A percentile compares a stretch with the other conserved stretches of the same genome.
phyloP scores from a whole-genome alignment of 2,113 vertebrate genomes.

The Neogobius melanostomus region DNA sequence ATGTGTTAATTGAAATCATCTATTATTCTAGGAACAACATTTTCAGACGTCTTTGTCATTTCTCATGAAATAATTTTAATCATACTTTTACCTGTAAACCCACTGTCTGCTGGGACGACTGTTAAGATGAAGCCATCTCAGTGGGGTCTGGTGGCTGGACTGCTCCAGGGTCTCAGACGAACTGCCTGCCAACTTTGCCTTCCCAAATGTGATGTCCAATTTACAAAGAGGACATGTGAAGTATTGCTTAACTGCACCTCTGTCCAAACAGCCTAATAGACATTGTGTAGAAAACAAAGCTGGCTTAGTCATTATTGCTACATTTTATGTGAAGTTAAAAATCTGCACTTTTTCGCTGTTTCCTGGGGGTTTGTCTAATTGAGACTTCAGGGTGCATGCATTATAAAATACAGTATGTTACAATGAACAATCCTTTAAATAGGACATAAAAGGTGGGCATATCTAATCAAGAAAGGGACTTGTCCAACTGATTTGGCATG shows the following conservation, averaged over 20 bases:
- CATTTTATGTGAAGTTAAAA: conserved; percentile 72
- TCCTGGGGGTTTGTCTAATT: conserved; percentile 61
- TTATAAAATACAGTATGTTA: conserved; percentile 66
- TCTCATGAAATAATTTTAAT: conserved; percentile 26
- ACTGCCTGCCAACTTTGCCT: conserved; percentile 51
- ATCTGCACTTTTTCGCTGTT: conserved; percentile 76
- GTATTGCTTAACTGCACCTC: conserved; percentile 18
- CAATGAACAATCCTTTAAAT: conserved; percentile 62
- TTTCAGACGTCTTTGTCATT: conserved; percentile 18
- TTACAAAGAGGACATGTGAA: conserved; percentile 26
- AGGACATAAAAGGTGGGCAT: conserved; percentile 49
- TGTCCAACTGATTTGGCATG: conserved; percentile 34
- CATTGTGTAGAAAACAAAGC: conserved; percentile 5
- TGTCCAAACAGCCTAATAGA: conserved; percentile 14
- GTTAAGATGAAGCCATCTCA: conserved; percentile 67
- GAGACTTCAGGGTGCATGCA: conserved; percentile 67
- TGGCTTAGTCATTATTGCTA: conserved; percentile 52
- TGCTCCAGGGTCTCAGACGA: conserved; percentile 27
- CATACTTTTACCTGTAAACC: conserved; percentile 28
- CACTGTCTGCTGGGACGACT: conserved; percentile 51
- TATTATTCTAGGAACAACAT: not conserved
- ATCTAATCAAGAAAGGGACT: conserved; percentile 53
- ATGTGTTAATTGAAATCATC: conserved; percentile 44
- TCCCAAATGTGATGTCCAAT: conserved; percentile 58
- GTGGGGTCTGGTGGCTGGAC: conserved; percentile 25